Evolutionary conservation across 2,113 vertebrate species (phyloP), one percentile per base, ranked within the genome.

Genomic region (Cathartes aura): DNA sequence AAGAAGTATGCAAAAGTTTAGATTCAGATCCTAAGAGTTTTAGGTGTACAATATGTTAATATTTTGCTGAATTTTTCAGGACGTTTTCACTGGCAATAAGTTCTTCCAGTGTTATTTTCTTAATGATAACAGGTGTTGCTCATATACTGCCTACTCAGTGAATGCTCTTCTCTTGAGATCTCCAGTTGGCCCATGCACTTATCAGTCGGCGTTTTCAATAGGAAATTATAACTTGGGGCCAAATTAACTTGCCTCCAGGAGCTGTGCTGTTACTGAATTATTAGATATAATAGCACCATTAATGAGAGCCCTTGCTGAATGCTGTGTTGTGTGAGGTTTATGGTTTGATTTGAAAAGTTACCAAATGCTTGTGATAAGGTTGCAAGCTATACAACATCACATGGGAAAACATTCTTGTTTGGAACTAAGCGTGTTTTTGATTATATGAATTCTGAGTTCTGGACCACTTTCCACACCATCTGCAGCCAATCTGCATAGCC

Each of bases 401-500:
- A 76, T 68, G 95, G 81, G 79, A 92, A 96, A 97, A 93, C 86
- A 82, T 89, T 97, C 87, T 94, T 97, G 75, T 75, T 95, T 98
- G 92, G 91, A 95, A 93, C 87, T 76, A 58, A 93, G 97, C 9
- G 9, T 94, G 93, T 34, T 97, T 95, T 96, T 96, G 93, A 95
- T 95, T 88, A 83, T 76, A 84, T 55, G 63, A 97, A 88, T 89
- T 91, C 72, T 87, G 82, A 98, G 81, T 93, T 97, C 94, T 98
- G 94, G 94, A 92, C 59, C 56, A 93, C n/a, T 89, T 98, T 95
- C 91, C 87, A 93, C 82, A 91, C 90, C 95, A 97, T 95, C 96
- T 98, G 95, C 63, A 95, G 89, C 64, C 96, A 97, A 95, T 97
- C 74, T 97, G 92, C 30, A 89, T 96, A 89, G 82, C 52, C 72